Evolutionary conservation across 2,888 invertebrate genomes (phyloP), one percentile per base, ranked within the genome.

Genomic region (Eretmocerus hayati): DNA sequence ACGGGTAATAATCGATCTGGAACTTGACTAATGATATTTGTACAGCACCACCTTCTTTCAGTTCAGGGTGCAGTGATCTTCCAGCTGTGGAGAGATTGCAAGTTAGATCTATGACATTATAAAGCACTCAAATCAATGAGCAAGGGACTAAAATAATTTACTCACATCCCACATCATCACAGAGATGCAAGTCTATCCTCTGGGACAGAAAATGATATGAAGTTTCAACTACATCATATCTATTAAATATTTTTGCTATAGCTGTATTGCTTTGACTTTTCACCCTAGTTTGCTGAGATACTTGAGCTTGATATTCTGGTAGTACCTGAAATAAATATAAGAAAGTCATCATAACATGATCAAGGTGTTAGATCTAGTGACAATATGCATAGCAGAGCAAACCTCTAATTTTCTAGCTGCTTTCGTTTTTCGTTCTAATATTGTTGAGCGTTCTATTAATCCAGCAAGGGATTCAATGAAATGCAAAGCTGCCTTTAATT

Each of bases 131-230:
- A n/a, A n/a, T n/a, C n/a, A n/a, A n/a, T n/a, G n/a, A n/a, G n/a
- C n/a, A n/a, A n/a, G n/a, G n/a, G n/a, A n/a, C n/a, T n/a, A 45
- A 45, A 45, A 11, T 32, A 36, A 2, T 18, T 20, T 35, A 73
- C 78, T 78, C 72, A 89, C 89, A 77, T 59, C 90, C 91, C 52
- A 87, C 85, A 71, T 99, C 99, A 69, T 99, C 97, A 67, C 94
- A 95, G 30, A 99, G 78, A 73, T 97, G 97, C 52, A 99, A 76
- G 74, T 97, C 95, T 62, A 99, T 90, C 63, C 91, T 81, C 55
- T 92, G 90, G 48, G 90, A 90, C 42, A 89, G 81, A 67, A 99
- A 84, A 72, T 99, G 99, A 76, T 96, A 95, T 0, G 96, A 97
- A 0, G 99, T 97, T 75, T 97, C 96, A 1, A 88, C 78, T n/a